phyloP scores from a whole-genome alignment of 1,140 invertebrate genomes.

The Meloidogyne chitwoodi region DNA sequence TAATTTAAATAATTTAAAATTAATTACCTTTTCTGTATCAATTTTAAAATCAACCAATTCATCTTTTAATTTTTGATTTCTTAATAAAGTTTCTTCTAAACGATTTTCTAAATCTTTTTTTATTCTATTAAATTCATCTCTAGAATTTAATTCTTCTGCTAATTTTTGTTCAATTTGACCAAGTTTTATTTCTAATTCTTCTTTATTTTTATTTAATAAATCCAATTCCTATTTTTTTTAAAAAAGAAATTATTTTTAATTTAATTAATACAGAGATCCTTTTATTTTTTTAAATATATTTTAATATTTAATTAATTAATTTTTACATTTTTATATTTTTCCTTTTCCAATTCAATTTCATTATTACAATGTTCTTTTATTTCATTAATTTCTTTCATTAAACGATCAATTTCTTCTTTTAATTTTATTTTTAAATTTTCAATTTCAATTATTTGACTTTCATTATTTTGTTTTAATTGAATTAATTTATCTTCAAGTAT shows the following conservation, averaged over 20 bases:
- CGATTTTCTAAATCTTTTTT: constrained; percentile 55
- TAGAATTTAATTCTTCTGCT: constrained; percentile 53
- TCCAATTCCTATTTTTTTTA: constrained; percentile 48
- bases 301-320: background rate
- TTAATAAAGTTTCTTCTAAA: constrained; percentile 30
- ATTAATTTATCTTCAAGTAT: constrained; percentile 55
- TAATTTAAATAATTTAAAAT: background rate
- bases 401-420: constrained; percentile 50
- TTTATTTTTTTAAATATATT: background rate
- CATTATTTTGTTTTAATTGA: constrained; percentile 41
- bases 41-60: constrained; percentile 54
- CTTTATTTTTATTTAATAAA: constrained; percentile 44
- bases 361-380: constrained; percentile 54
- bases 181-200: constrained; percentile 53
- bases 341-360: constrained; percentile 56
- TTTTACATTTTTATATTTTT: constrained; percentile 46
- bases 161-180: constrained; percentile 45
- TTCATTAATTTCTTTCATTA: constrained; percentile 50
- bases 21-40: constrained; percentile 49
- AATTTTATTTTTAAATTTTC: constrained; percentile 52
- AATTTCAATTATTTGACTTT: constrained; percentile 45
- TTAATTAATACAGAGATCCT: background rate
- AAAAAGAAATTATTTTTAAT: background rate
- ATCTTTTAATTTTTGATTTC: constrained; percentile 56
- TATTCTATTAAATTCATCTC: constrained; percentile 51